These are phyloP conservation scores for Monoplex corrugatus DNA, from an alignment of 2,888 invertebrate genomes.

Conservation along the genomic window DNA sequence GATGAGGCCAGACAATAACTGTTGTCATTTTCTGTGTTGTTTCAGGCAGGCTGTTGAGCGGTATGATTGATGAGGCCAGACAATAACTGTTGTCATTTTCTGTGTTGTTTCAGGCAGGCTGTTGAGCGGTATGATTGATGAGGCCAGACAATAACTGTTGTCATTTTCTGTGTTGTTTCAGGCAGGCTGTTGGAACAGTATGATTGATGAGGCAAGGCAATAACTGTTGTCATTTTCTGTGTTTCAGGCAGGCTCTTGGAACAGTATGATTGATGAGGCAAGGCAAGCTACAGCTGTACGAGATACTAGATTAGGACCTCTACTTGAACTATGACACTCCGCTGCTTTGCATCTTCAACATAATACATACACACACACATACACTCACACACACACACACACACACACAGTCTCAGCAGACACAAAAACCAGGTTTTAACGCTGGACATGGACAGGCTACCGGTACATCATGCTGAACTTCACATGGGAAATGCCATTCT, in stretches of 20 bases:
- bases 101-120: neutral
- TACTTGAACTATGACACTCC: neutral
- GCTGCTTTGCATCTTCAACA: conserved; percentile 3
- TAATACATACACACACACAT: neutral
- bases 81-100: too few species aligned
- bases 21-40: too few species aligned
- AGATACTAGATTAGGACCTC: neutral
- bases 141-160: neutral
- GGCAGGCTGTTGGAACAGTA: neutral
- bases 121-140: neutral
- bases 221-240: neutral
- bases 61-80: too few species aligned
- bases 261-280: conserved; percentile 30
- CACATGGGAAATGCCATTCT: too few species aligned
- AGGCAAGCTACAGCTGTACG: conserved; percentile 29
- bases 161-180: neutral
- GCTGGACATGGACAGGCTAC: too few species aligned
- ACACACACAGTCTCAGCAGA: too few species aligned
- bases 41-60: too few species aligned
- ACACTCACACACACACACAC: too few species aligned
- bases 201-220: too few species aligned
- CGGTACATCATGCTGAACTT: too few species aligned
- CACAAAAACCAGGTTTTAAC: too few species aligned
- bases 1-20: too few species aligned
- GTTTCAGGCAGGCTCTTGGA: conserved; percentile 27